Conservation (phyloP, 2,797 vertebrate genomes). For the Mionectes olivaceus region DNA sequence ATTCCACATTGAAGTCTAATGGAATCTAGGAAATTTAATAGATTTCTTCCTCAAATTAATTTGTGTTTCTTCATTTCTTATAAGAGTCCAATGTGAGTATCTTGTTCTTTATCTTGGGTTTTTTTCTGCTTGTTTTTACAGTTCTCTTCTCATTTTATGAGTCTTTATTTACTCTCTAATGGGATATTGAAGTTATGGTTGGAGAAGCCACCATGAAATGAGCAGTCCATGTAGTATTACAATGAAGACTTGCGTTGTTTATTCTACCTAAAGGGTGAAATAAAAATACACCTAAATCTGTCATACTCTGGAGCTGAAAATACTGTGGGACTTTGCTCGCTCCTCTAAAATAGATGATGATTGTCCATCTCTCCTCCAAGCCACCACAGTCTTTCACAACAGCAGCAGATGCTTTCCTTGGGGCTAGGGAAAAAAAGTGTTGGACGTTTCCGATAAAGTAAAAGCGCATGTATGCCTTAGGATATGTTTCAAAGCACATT, state of each 20-base stretch:
- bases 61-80: background rate
- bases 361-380: background rate
- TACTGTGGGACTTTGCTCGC: background rate
- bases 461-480: background rate
- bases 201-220: background rate
- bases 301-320: background rate
- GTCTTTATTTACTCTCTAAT: background rate
- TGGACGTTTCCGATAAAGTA: background rate
- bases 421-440: background rate
- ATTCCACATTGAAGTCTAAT: background rate
- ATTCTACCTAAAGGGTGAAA: background rate
- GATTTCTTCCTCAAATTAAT: background rate
- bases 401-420: background rate
- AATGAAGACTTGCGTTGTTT: background rate
- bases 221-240: background rate
- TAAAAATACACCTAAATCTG: background rate
- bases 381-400: background rate
- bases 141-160: background rate
- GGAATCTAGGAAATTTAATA: background rate
- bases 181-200: background rate
- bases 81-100: background rate
- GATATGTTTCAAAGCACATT: background rate
- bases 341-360: background rate
- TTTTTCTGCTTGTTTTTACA: background rate
- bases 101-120: background rate